Percentiles rank a stretch among this genome's conserved stretches.
These are phyloP conservation scores for Amazona ochrocephala DNA, from an alignment of 2,797 vertebrate genomes.

Conservation along the genomic window DNA sequence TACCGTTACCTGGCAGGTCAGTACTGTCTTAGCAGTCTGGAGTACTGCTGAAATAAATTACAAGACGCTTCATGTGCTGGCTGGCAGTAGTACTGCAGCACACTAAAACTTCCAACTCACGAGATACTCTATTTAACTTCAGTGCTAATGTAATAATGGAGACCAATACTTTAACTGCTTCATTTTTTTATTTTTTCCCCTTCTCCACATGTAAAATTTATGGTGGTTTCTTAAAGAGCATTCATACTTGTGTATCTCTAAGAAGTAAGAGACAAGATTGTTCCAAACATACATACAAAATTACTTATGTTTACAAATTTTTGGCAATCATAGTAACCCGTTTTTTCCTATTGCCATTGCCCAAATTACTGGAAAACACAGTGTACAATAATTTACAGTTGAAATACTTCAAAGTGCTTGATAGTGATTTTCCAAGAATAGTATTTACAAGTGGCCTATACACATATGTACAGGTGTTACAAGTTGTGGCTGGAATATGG, in stretches of 20 bases:
- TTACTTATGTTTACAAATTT: slow-evolving; percentile 89
- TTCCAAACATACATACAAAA: slow-evolving; percentile 86
- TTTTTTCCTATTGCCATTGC: slow-evolving; percentile 88
- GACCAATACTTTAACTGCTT: slow-evolving; percentile 38
- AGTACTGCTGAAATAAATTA: neutral
- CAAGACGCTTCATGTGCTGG: neutral
- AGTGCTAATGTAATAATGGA: neutral
- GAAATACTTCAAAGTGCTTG: slow-evolving; percentile 95
- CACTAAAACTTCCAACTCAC: neutral
- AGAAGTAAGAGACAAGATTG: slow-evolving; percentile 65
- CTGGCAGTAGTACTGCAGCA: neutral
- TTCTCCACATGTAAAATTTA: slow-evolving; percentile 69
- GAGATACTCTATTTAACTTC: neutral
- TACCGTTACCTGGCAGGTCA: neutral
- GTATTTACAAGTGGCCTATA: slow-evolving; percentile 90
- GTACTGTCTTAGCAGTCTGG: neutral
- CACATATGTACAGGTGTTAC: slow-evolving; percentile 86
- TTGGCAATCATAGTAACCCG: slow-evolving; percentile 94
- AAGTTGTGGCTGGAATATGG: slow-evolving; percentile 81
- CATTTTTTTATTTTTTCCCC: slow-evolving; percentile 59
- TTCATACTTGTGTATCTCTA: slow-evolving; percentile 69
- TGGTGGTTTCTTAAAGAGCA: slow-evolving; percentile 74
- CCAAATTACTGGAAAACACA: slow-evolving; percentile 89
- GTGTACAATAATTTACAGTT: slow-evolving; percentile 94
- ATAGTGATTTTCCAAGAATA: slow-evolving; percentile 87